Evolutionary conservation across 1,140 invertebrate species (phyloP).

Genomic region (Druon quercuslanigerum): DNA sequence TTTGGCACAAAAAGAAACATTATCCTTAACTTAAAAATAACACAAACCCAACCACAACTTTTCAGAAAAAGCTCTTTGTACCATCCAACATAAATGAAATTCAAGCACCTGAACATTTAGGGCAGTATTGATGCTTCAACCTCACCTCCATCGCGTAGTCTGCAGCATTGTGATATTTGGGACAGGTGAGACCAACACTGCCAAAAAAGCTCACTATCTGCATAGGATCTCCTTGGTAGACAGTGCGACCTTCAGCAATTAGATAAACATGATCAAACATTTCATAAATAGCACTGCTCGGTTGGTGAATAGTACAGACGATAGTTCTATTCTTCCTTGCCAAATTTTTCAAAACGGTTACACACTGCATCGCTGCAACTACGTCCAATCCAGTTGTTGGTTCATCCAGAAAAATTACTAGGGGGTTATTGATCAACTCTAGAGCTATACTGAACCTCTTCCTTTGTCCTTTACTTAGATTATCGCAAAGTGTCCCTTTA

Average conservation of each 20-base stretch:
- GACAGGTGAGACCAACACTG: slow-evolving; percentile 86
- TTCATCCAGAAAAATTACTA: slow-evolving; percentile 88
- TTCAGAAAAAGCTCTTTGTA: too few relatives aligned
- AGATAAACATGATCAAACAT: slow-evolving; percentile 93
- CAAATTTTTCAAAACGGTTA: slow-evolving; percentile 82
- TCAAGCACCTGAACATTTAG: too few relatives aligned
- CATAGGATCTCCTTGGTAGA: slow-evolving; percentile 86
- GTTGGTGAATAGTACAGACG: slow-evolving; percentile 58
- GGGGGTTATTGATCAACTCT: slow-evolving; percentile 94
- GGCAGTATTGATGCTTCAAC: too few relatives aligned
- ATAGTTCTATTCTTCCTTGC: slow-evolving; percentile 83
- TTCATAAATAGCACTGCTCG: slow-evolving; percentile 80
- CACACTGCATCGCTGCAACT: slow-evolving; percentile 87
- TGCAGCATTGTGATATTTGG: slow-evolving; percentile 94
- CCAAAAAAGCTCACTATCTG: slow-evolving; percentile 87
- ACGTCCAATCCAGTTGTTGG: slow-evolving; percentile 77
- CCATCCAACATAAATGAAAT: too few relatives aligned
- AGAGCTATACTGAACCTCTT: slow-evolving; percentile 93
- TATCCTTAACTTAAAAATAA: too few relatives aligned
- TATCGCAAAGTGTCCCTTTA: slow-evolving; percentile 84
- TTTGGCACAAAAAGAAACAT: too few relatives aligned
- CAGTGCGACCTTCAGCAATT: slow-evolving; percentile 87
- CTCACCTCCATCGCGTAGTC: slow-evolving; percentile 91
- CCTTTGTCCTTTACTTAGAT: slow-evolving; percentile 91
- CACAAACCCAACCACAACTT: too few relatives aligned